Conservation (phyloP, 2,113 vertebrate species). For the Podarcis raffonei region DNA sequence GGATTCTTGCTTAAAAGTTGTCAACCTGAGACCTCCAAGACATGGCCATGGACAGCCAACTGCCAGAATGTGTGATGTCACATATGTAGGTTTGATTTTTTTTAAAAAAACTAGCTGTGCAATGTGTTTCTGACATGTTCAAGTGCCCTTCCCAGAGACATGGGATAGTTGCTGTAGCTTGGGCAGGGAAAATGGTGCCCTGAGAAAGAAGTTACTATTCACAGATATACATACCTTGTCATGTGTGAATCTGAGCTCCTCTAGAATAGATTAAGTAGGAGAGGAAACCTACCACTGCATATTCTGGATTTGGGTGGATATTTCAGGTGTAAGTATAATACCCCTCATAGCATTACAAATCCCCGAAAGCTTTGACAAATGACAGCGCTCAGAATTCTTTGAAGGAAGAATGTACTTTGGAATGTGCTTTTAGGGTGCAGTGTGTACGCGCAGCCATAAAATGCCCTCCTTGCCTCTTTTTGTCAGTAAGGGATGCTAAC, state of each 20-base stretch:
- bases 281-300: too few species aligned
- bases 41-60: background rate
- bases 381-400: too few species aligned
- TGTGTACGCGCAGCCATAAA: slow-evolving; percentile 26
- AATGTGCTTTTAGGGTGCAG: too few species aligned
- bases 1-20: background rate
- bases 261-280: too few species aligned
- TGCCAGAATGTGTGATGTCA: background rate
- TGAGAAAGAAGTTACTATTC: background rate
- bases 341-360: too few species aligned
- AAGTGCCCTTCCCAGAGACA: background rate
- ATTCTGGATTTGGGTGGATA: too few species aligned
- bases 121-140: background rate
- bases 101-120: background rate
- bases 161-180: background rate
- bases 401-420: too few species aligned
- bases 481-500: slow-evolving; percentile 51
- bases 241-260: too few species aligned
- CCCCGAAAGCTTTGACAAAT: too few species aligned
- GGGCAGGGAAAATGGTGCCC: background rate
- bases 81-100: background rate
- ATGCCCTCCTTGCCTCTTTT: slow-evolving; percentile 36
- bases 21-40: background rate
- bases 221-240: too few species aligned
- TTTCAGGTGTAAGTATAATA: too few species aligned